These are phyloP conservation scores for Lacanobia wlatinum DNA, from an alignment of 2,888 invertebrate species.

Conservation along the genomic window DNA sequence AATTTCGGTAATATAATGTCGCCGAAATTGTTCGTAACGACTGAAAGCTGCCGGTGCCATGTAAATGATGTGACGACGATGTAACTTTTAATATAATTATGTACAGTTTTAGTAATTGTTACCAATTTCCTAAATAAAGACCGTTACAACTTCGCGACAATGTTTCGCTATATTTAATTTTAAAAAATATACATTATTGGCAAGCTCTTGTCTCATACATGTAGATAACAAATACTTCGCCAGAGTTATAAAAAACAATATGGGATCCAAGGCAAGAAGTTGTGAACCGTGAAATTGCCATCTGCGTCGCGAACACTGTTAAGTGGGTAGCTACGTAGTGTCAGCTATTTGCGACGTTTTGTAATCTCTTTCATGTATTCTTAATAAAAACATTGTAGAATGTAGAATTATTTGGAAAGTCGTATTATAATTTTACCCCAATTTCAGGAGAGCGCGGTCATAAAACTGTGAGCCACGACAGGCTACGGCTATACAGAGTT, in stretches of 20 bases:
- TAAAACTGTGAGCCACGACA: conserved; percentile 73
- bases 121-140: conserved; percentile 61
- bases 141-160: conserved; percentile 35
- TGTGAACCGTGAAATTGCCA: conserved; percentile 83
- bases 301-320: conserved; percentile 79
- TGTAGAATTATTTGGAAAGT: conserved; percentile 30
- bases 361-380: conserved; percentile 45
- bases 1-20: conserved; percentile 83
- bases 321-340: conserved; percentile 73
- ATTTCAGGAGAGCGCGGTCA: conserved; percentile 70
- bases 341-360: conserved; percentile 62
- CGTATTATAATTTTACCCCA: conserved; percentile 61
- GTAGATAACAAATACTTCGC: conserved; percentile 69
- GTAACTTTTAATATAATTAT: conserved; percentile 69
- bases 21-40: conserved; percentile 78
- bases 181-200: background rate
- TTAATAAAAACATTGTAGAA: conserved; percentile 39
- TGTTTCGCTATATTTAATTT: conserved; percentile 33
- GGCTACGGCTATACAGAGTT: conserved; percentile 72
- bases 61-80: conserved; percentile 75
- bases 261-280: conserved; percentile 75
- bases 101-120: conserved; percentile 57
- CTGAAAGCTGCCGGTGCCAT: conserved; percentile 75
- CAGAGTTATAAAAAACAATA: conserved; percentile 76
- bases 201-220: conserved; percentile 34